Evolutionary conservation across 2,113 vertebrate species (phyloP).

Genomic region (Cebidichthys violaceus): DNA sequence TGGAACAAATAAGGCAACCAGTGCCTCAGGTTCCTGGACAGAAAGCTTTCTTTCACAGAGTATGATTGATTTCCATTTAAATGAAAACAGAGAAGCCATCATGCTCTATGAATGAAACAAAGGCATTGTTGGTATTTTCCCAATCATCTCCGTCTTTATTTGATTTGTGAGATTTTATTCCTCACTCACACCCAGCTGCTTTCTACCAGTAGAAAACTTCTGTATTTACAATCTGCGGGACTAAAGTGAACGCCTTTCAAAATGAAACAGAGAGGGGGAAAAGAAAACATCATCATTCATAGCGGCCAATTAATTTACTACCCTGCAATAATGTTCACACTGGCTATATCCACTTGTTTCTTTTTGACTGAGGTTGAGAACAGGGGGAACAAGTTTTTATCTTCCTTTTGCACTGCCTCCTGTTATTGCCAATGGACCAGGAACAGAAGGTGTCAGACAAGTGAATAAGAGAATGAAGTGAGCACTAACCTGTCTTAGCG

Average conservation of each 20-base stretch:
- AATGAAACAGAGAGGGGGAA: slow-evolving; percentile 35
- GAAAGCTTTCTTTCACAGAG: slow-evolving; percentile 44
- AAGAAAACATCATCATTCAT: slow-evolving; percentile 60
- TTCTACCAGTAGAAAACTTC: slow-evolving; percentile 43
- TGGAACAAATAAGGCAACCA: slow-evolving; percentile 27
- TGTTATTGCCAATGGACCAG: slow-evolving; percentile 62
- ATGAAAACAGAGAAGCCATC: slow-evolving; percentile 59
- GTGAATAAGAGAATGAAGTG: slow-evolving; percentile 62
- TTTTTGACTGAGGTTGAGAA: slow-evolving; percentile 28
- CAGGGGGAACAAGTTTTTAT: slow-evolving; percentile 52
- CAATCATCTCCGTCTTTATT: slow-evolving; percentile 59
- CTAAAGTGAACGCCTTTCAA: slow-evolving; percentile 62
- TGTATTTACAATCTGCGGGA: slow-evolving; percentile 67
- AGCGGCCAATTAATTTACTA: slow-evolving; percentile 59
- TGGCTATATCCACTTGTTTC: slow-evolving; percentile 48
- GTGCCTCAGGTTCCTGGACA: slow-evolving; percentile 20
- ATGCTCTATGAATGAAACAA: slow-evolving; percentile 52
- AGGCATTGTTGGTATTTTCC: slow-evolving; percentile 54
- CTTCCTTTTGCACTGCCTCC: slow-evolving; percentile 51
- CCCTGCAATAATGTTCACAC: slow-evolving; percentile 50
- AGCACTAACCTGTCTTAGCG: slow-evolving; percentile 53
- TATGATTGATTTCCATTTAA: slow-evolving; percentile 67
- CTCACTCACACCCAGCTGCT: slow-evolving; percentile 34
- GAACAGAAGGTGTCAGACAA: slow-evolving; percentile 70
- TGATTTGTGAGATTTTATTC: slow-evolving; percentile 54